Evolutionary conservation across 2,888 invertebrate genomes (phyloP).

Genomic region (Holacanthella duospinosa): DNA sequence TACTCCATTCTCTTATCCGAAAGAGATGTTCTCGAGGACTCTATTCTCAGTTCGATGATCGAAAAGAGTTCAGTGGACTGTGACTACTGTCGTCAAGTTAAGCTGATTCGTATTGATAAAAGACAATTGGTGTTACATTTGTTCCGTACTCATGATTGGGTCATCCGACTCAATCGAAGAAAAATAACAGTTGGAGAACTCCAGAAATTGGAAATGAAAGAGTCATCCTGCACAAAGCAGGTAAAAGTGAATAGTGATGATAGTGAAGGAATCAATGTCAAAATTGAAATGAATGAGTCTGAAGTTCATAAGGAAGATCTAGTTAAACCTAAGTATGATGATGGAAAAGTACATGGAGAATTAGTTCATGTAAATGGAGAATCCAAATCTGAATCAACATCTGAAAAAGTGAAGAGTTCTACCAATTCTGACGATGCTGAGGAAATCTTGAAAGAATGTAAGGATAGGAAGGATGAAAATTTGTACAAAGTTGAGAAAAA

Average conservation of each 20-base stretch:
- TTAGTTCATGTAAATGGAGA: background rate
- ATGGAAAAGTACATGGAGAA: background rate
- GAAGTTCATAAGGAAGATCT: background rate
- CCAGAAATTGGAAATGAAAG: background rate
- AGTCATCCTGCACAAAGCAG: no score
- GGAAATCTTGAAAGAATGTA: background rate
- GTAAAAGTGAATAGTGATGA: background rate
- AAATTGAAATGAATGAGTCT: background rate
- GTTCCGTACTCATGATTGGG: conserved; percentile 61
- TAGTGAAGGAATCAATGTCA: background rate
- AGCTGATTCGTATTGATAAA: conserved; percentile 73
- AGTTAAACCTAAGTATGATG: background rate
- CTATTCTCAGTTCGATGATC: conserved; percentile 24
- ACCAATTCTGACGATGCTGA: no score
- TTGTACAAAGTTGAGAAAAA: conserved; percentile 5
- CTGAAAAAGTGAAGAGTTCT: no score
- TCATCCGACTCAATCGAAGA: conserved; percentile 11
- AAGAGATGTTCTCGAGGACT: background rate
- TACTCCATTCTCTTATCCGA: background rate
- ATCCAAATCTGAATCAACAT: background rate
- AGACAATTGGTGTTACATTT: conserved; percentile 68
- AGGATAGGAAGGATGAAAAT: background rate
- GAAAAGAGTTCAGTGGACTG: conserved; percentile 44
- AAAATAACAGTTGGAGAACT: background rate
- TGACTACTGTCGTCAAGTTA: conserved; percentile 75